Conservation (phyloP, 2,888 invertebrate genomes). For the Geophilus truncorum region DNA sequence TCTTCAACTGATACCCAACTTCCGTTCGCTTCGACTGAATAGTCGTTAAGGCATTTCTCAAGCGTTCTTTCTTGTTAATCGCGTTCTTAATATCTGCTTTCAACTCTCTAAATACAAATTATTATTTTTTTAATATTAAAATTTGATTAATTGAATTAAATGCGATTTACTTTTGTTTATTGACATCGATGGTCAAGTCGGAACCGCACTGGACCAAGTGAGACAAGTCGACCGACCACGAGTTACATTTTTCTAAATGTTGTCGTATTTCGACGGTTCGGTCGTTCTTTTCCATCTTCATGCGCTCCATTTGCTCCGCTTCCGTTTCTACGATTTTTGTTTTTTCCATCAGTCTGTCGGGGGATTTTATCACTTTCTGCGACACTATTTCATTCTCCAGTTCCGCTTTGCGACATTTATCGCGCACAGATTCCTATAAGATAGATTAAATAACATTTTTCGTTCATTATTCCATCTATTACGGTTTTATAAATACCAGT, state of each 20-base stretch:
- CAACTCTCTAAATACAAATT: neutral
- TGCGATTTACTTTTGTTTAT: neutral
- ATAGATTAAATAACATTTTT: neutral
- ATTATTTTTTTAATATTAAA: too few relatives aligned
- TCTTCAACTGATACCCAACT: neutral
- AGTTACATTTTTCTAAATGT: neutral
- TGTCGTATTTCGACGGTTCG: neutral
- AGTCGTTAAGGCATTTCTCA: neutral
- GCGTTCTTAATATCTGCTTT: neutral
- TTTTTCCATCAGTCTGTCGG: neutral
- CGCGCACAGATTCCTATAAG: neutral
- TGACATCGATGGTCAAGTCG: neutral
- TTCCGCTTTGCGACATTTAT: neutral
- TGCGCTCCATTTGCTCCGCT: neutral
- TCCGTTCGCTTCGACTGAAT: neutral
- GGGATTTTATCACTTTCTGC: neutral
- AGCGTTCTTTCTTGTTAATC: neutral
- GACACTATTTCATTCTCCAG: neutral
- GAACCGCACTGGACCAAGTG: neutral
- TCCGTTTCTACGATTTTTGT: neutral
- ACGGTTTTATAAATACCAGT: neutral
- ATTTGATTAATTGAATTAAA: neutral
- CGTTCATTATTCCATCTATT: too few relatives aligned
- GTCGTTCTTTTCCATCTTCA: neutral
- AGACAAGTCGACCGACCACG: neutral